Conservation (phyloP, 2,888 invertebrate genomes). For the Dasysyrphus tricinctus region DNA sequence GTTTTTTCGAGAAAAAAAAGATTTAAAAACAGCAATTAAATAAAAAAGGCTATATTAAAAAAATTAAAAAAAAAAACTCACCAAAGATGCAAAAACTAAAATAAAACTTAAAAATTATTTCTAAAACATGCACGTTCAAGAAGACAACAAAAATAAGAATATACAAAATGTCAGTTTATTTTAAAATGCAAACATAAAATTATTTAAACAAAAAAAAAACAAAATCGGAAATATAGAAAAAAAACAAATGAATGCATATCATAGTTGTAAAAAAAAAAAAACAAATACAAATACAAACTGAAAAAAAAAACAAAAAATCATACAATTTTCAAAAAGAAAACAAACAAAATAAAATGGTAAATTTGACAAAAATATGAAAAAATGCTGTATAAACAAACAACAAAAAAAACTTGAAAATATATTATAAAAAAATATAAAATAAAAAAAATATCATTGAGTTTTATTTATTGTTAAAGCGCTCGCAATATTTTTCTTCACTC, state of each 20-base stretch:
- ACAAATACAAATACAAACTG: conserved; percentile 71
- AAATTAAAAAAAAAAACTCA: conserved; percentile 43
- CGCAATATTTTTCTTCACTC: conserved; percentile 64
- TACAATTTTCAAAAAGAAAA: conserved; percentile 77
- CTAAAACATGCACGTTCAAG: conserved; percentile 72
- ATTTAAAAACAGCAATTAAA: conserved; percentile 24
- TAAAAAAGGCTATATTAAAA: conserved; percentile 45
- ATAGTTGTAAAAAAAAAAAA: conserved; percentile 89
- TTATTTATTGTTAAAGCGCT: conserved; percentile 67
- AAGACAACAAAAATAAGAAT: conserved; percentile 53
- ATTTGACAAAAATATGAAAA: conserved; percentile 78
- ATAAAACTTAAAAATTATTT: conserved; percentile 62
- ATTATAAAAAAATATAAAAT: conserved; percentile 78
- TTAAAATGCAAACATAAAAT: conserved; percentile 76
- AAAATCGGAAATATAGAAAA: conserved; percentile 76
- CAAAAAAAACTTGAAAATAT: conserved; percentile 81
- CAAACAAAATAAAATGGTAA: conserved; percentile 73
- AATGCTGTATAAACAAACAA: conserved; percentile 78
- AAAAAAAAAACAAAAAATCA: conserved; percentile 63
- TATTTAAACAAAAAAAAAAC: conserved; percentile 78
- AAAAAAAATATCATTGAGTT: conserved; percentile 70
- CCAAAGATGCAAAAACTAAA: conserved; percentile 44
- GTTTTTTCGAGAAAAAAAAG: conserved; percentile 60
- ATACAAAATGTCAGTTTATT: conserved; percentile 74
- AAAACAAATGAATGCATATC: conserved; percentile 88